Evolutionary conservation across 2,113 vertebrate species (phyloP).

Genomic region (Chaenocephalus aceratus): DNA sequence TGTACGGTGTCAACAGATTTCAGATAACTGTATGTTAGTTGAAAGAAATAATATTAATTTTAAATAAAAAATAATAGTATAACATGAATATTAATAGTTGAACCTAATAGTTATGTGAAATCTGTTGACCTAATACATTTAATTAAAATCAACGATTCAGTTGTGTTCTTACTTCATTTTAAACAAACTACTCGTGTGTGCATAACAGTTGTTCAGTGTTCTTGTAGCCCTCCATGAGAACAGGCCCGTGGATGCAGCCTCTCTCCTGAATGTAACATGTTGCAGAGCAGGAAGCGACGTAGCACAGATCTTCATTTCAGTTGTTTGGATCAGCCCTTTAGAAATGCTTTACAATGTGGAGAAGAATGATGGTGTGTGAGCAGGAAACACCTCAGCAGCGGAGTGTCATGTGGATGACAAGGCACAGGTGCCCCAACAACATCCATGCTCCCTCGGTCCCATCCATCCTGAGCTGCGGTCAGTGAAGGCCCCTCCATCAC

Average conservation of each 20-base stretch:
- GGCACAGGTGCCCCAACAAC: slow-evolving; percentile 66
- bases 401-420: slow-evolving; percentile 41
- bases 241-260: background rate
- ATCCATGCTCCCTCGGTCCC: slow-evolving; percentile 51
- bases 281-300: background rate
- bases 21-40: too few species aligned
- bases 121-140: too few species aligned
- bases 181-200: background rate
- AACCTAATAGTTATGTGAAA: too few species aligned
- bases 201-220: too few species aligned
- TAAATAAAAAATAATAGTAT: too few species aligned
- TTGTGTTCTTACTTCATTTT: background rate
- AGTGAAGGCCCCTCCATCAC: slow-evolving; percentile 69
- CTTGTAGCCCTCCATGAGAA: background rate
- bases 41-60: too few species aligned
- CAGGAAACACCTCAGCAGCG: slow-evolving; percentile 54
- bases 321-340: slow-evolving; percentile 20
- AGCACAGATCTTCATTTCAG: slow-evolving; percentile 14
- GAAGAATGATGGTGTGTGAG: slow-evolving; percentile 47
- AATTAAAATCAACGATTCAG: too few species aligned
- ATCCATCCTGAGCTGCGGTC: slow-evolving; percentile 65
- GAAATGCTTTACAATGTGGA: slow-evolving; percentile 38
- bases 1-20: too few species aligned
- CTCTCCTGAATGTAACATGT: background rate
- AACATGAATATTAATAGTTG: too few species aligned